Conservation (phyloP, 35 echinoderm and acorn worm genomes). For the Apostichopus californicus region DNA sequence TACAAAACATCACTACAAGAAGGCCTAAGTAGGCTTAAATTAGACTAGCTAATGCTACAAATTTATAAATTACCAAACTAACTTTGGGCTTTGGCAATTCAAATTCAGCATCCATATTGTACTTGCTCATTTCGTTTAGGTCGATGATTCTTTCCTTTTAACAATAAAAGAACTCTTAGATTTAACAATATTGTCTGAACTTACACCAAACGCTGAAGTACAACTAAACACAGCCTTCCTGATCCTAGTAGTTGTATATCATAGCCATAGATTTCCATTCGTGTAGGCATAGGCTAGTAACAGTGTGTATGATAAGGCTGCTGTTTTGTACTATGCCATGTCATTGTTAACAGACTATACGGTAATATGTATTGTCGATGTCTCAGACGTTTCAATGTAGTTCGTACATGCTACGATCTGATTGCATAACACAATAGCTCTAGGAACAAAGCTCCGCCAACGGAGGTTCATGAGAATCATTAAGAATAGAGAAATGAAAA, state of each 20-base stretch:
- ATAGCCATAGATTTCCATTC: background rate
- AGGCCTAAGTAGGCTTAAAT: too few relatives aligned
- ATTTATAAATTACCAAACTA: too few relatives aligned
- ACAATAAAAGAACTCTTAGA: too few relatives aligned
- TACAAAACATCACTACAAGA: too few relatives aligned
- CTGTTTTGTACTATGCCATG: background rate
- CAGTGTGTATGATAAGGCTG: background rate
- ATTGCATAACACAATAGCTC: background rate
- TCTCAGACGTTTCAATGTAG: too few relatives aligned
- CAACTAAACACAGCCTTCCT: background rate
- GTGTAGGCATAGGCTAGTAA: background rate
- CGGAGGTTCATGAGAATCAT: too few relatives aligned
- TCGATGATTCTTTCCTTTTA: background rate
- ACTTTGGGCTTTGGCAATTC: too few relatives aligned
- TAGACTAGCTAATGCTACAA: too few relatives aligned
- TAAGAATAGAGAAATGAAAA: background rate
- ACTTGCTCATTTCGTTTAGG: background rate
- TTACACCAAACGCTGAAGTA: background rate
- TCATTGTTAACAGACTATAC: too few relatives aligned
- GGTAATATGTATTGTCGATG: too few relatives aligned
- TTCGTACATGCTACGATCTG: background rate
- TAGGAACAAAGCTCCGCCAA: background rate
- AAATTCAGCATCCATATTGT: background rate
- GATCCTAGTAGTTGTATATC: background rate
- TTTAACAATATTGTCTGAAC: background rate